Evolutionary conservation across 2,888 invertebrate species (phyloP).

Genomic region (Dynastes grantii): DNA sequence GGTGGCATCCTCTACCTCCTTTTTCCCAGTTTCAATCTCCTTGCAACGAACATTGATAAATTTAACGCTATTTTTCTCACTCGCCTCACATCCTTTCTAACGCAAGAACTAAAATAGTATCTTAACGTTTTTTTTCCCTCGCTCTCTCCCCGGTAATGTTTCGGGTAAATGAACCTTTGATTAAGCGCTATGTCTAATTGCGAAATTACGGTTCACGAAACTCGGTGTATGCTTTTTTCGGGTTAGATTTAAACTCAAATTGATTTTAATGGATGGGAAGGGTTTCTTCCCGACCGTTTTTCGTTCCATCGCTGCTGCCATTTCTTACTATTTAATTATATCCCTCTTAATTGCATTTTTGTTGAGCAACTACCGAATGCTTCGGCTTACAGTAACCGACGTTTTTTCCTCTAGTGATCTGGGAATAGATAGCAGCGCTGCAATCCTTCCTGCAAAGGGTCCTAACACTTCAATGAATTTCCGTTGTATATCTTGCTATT

Average conservation of each 20-base stretch:
- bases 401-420: not conserved
- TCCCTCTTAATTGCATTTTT: constrained; percentile 33
- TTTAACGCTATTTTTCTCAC: constrained; percentile 73
- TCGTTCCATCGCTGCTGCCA: constrained; percentile 35
- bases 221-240: constrained; percentile 51
- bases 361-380: constrained; percentile 32
- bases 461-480: too few species aligned
- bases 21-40: constrained; percentile 69
- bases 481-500: too few species aligned
- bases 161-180: constrained; percentile 65
- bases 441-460: not conserved
- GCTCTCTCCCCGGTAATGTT: constrained; percentile 51
- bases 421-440: not conserved
- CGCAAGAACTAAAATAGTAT: constrained; percentile 68
- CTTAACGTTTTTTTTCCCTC: constrained; percentile 60
- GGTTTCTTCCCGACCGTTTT: constrained; percentile 38
- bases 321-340: constrained; percentile 43
- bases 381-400: not conserved
- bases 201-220: constrained; percentile 59
- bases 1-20: constrained; percentile 60
- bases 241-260: constrained; percentile 50
- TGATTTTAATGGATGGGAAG: constrained; percentile 53
- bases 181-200: constrained; percentile 65
- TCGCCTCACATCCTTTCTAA: constrained; percentile 67
- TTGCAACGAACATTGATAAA: constrained; percentile 72